Percentiles rank a stretch among this genome's conserved stretches.
phyloP scores from a whole-genome alignment of 1,140 invertebrate genomes.

The Drosophila bocki region DNA sequence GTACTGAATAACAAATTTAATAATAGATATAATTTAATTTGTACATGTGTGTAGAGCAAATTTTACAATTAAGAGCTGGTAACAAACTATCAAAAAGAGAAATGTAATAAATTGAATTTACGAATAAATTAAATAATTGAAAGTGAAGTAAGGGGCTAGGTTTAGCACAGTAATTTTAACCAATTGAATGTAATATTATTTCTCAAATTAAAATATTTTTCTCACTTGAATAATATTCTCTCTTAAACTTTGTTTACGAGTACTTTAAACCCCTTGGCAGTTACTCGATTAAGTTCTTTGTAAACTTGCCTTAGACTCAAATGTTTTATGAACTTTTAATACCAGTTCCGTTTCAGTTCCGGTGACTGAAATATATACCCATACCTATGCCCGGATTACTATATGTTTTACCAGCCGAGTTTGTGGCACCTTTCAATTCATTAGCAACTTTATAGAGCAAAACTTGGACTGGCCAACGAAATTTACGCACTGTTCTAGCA shows the following conservation, averaged over 20 bases:
- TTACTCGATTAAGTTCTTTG: constrained; percentile 31
- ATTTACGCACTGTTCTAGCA: constrained; percentile 47
- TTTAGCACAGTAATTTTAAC: background rate
- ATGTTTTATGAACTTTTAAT: constrained; percentile 45
- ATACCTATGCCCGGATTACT: constrained; percentile 5
- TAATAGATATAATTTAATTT: constrained; percentile 29
- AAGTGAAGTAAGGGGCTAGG: background rate
- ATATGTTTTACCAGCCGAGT: constrained; percentile 20
- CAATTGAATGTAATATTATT: background rate
- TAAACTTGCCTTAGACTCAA: constrained; percentile 13
- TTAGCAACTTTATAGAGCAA: constrained; percentile 66
- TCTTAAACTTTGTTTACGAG: background rate
- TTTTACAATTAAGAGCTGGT: constrained; percentile 30
- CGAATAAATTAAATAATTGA: background rate
- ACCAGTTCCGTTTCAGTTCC: constrained; percentile 22
- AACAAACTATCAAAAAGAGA: background rate
- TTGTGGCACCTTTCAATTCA: constrained; percentile 71
- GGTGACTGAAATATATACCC: background rate
- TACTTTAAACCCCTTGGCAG: background rate
- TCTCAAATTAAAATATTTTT: background rate
- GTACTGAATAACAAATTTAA: constrained; percentile 35
- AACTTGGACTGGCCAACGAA: constrained; percentile 45
- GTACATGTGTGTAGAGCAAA: background rate
- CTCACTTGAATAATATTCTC: background rate
- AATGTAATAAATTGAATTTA: background rate